Conservation (phyloP, 2,888 invertebrate genomes). For the Apomyelois bistriatella region DNA sequence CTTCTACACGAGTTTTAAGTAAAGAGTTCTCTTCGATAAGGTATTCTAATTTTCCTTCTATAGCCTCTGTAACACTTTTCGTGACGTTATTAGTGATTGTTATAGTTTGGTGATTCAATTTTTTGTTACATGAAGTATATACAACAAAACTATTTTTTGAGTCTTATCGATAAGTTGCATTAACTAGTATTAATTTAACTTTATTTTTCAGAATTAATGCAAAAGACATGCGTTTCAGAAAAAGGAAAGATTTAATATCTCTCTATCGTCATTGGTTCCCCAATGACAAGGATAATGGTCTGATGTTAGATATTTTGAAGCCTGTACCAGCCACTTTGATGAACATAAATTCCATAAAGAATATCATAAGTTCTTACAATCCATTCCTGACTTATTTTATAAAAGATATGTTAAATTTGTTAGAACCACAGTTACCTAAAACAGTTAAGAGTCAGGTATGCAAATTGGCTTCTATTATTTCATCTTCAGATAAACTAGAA, state of each 20-base stretch:
- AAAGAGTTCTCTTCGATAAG: too few species aligned
- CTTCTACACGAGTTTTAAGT: too few species aligned
- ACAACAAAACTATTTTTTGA: too few species aligned
- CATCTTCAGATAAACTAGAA: constrained; percentile 42
- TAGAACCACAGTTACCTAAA: constrained; percentile 50
- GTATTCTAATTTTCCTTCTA: too few species aligned
- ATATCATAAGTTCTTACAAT: constrained; percentile 61
- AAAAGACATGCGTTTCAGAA: constrained; percentile 33
- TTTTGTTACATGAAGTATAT: too few species aligned
- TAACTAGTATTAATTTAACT: too few species aligned
- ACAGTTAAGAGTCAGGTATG: constrained; percentile 41
- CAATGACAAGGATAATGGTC: constrained; percentile 42
- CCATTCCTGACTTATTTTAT: constrained; percentile 58
- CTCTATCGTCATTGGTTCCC: constrained; percentile 65
- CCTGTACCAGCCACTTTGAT: constrained; percentile 51
- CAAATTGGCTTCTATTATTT: constrained; percentile 55
- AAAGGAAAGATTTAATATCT: constrained; percentile 47
- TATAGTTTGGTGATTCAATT: too few species aligned
- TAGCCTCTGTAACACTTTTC: too few species aligned
- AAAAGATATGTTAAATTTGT: constrained; percentile 47
- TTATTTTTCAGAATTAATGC: constrained; percentile 40
- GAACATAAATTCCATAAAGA: constrained; percentile 53
- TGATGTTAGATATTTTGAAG: constrained; percentile 56
- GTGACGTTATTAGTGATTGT: too few species aligned
- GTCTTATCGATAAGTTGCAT: too few species aligned